These are phyloP conservation scores for Cataglyphis altisquamis DNA, from an alignment of 2,888 invertebrate genomes.

Conservation along the genomic window DNA sequence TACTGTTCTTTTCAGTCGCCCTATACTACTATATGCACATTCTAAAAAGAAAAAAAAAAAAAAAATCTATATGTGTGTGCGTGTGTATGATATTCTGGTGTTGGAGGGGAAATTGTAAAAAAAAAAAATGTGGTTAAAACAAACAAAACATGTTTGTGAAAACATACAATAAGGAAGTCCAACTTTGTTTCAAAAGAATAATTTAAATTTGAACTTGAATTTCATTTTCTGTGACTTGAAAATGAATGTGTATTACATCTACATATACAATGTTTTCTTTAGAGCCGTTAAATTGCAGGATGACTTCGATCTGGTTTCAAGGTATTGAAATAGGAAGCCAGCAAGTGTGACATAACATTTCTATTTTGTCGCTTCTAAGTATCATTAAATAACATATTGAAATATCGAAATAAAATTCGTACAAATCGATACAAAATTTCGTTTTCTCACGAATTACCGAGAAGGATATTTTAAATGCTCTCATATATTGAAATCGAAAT, in stretches of 20 bases:
- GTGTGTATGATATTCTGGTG: neutral
- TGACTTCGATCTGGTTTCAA: constrained; percentile 30
- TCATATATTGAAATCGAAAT: neutral
- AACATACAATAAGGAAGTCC: neutral
- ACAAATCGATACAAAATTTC: constrained; percentile 20
- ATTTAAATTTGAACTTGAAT: neutral
- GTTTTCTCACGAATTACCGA: neutral
- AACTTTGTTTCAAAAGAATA: neutral
- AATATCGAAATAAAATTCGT: constrained; percentile 3
- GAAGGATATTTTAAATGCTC: neutral
- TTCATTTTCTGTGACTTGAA: constrained; percentile 7
- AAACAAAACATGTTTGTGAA: neutral
- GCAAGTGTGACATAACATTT: constrained; percentile 28
- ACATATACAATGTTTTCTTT: constrained; percentile 14
- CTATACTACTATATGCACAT: neutral
- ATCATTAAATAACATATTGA: constrained; percentile 11
- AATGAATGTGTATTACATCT: neutral
- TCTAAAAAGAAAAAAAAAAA: neutral
- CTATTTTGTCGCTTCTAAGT: neutral
- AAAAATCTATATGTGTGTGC: too few species aligned
- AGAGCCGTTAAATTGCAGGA: constrained; percentile 31
- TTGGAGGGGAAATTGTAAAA: neutral
- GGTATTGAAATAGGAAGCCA: constrained; percentile 22
- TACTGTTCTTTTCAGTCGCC: neutral
- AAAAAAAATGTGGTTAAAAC: neutral